Evolutionary conservation across 2,888 invertebrate species (phyloP).

Genomic region (Sarcophaga subvicina): DNA sequence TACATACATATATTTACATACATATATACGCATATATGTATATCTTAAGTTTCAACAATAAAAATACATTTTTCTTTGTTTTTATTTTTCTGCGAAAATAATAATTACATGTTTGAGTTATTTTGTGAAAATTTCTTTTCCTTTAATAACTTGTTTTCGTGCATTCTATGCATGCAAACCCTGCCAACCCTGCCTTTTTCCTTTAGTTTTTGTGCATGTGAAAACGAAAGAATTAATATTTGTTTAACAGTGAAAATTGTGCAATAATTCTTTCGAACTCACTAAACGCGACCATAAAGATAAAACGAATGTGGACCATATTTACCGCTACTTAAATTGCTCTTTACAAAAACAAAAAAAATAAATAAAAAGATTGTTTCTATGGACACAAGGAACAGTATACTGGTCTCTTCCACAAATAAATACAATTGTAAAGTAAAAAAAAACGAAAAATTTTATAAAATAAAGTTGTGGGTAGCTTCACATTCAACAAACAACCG

Average conservation of each 20-base stretch:
- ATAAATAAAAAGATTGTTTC: conserved; percentile 15
- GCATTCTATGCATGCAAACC: background rate
- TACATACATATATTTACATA: too few species aligned
- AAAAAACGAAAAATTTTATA: too few species aligned
- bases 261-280: conserved; percentile 75
- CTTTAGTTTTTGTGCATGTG: background rate
- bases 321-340: conserved; percentile 68
- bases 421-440: background rate
- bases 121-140: background rate
- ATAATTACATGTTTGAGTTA: background rate
- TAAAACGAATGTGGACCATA: conserved; percentile 77
- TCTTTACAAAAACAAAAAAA: conserved; percentile 18
- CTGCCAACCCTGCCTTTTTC: background rate
- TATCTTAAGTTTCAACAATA: too few species aligned
- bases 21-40: too few species aligned
- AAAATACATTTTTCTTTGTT: too few species aligned
- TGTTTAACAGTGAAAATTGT: conserved; percentile 69
- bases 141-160: background rate
- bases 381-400: background rate
- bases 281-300: conserved; percentile 81
- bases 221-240: conserved; percentile 44
- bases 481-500: too few species aligned
- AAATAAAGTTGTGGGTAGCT: too few species aligned
- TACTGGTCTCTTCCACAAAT: background rate
- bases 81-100: too few species aligned